Percentiles rank a stretch among this genome's conserved stretches.
These are phyloP conservation scores for Ifrita kowaldi DNA, from an alignment of 2,113 vertebrate species.

Conservation along the genomic window DNA sequence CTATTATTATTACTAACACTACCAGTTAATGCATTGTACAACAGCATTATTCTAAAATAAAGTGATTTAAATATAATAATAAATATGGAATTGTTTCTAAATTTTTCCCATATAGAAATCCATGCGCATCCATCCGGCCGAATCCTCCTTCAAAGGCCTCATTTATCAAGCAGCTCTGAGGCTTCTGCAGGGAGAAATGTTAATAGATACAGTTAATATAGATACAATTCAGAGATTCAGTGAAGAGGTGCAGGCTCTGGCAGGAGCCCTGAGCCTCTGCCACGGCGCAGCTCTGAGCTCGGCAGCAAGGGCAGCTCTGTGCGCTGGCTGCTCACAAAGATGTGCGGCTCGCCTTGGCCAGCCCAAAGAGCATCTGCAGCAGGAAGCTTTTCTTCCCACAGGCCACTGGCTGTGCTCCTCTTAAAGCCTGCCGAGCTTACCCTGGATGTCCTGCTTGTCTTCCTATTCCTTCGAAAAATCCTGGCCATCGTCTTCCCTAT, in stretches of 20 bases:
- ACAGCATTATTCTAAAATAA: not conserved
- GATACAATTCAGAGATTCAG: rapidly evolving
- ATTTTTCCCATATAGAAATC: not conserved
- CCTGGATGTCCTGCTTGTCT: rapidly evolving
- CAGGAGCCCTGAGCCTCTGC: not conserved
- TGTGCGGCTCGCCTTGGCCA: not conserved
- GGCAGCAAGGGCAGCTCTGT: not conserved
- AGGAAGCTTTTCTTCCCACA: not conserved
- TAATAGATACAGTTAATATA: not conserved
- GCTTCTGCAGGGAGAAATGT: too few species aligned
- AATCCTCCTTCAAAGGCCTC: rapidly evolving
- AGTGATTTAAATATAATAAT: not conserved
- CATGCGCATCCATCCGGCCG: rapidly evolving
- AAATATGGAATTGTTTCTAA: not conserved
- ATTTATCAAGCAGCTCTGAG: too few species aligned
- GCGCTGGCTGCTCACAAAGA: not conserved
- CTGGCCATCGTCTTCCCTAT: too few species aligned
- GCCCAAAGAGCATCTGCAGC: not conserved
- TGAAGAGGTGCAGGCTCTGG: not conserved
- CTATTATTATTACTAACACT: rapidly evolving
- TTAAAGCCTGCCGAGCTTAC: not conserved
- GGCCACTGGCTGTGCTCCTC: not conserved
- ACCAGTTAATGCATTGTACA: too few species aligned
- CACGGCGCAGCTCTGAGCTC: not conserved
- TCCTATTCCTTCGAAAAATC: rapidly evolving